Base-by-base conservation (phyloP, 2,888 invertebrate genomes). In the Sylvicola cinctus region DNA sequence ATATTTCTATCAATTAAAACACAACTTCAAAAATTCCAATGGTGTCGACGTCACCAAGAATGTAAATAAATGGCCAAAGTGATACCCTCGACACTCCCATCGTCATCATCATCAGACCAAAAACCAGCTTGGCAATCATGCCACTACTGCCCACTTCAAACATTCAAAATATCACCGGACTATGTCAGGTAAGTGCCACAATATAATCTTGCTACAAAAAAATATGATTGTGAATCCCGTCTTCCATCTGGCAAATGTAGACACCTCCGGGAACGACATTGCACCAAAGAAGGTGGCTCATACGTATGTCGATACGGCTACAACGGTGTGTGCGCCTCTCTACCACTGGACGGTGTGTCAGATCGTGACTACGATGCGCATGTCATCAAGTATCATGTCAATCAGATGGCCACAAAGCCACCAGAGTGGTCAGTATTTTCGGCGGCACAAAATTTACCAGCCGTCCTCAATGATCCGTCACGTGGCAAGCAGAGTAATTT, bases 401-500 rank as follows among this genome's bases (percentile, higher is more conserved):
- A 55, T 36, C 55, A 53, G 36, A 47, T 49, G 34, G 49, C 48
- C 14, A 51, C 52, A 3, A 55, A 50, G 34, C 52, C 58, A 38
- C 66, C 74, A 48, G 58, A 67, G 16, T 51, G 64, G 65, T 45
- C 62, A 38, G 48, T 58, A 12, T 91, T 80, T 57, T 81, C 84
- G 33, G 84, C 91, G 34, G 74, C 84, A 34, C 93, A 93, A 59
- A 95, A 93, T 59, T 66, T 96, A 42, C 87, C 95, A 26, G 90
- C 93, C 37, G 90, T 90, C 43, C 66, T 96, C 40, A 95, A 93
- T 61, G 93, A 96, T 58, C 95, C 95, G 0, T 76, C 78, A 41
- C 74, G 78, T 49, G 80, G 90, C 42, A 95, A 90, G 58, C 81
- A 84, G 54, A 70, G 69, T 41, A 74, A 91, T 55, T 88, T 98